These are phyloP conservation scores for Cepaea nemoralis DNA, from an alignment of 1,140 invertebrate species.

Conservation along the genomic window DNA sequence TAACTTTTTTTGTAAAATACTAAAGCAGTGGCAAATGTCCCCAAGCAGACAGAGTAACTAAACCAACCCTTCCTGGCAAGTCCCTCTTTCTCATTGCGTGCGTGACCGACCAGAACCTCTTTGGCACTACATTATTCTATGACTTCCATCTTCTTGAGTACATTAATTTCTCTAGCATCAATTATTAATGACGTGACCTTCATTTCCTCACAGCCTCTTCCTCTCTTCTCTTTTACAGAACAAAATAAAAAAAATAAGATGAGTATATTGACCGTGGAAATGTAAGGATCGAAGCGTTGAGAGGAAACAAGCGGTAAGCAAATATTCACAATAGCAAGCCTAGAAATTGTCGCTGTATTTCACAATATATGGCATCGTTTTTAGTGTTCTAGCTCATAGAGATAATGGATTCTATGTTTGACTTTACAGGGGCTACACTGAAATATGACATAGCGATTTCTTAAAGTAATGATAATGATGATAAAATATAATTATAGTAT, in stretches of 20 bases:
- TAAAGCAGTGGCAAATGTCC: too few species aligned
- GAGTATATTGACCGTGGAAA: not conserved
- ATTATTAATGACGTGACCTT: not conserved
- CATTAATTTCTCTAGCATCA: not conserved
- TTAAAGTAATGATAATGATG: too few species aligned
- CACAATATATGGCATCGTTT: not conserved
- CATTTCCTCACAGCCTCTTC: not conserved
- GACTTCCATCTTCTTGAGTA: not conserved
- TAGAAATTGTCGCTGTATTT: not conserved
- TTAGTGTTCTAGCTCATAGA: not conserved
- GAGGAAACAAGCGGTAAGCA: not conserved
- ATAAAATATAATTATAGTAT: too few species aligned
- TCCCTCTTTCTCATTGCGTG: too few species aligned
- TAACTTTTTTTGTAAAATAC: too few species aligned
- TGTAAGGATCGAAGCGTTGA: not conserved
- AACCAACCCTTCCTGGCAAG: too few species aligned
- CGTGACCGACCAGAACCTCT: too few species aligned
- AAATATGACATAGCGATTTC: too few species aligned
- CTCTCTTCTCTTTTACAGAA: too few species aligned
- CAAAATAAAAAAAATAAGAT: too few species aligned
- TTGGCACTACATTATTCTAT: too few species aligned
- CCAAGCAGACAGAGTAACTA: too few species aligned
- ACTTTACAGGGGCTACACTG: not conserved
- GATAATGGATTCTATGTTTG: not conserved
- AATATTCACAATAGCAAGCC: not conserved